A percentile compares a stretch with the other conserved stretches of the same genome.
Conservation (phyloP, 2,888 invertebrate genomes). For the Amphimallon solstitiale region DNA sequence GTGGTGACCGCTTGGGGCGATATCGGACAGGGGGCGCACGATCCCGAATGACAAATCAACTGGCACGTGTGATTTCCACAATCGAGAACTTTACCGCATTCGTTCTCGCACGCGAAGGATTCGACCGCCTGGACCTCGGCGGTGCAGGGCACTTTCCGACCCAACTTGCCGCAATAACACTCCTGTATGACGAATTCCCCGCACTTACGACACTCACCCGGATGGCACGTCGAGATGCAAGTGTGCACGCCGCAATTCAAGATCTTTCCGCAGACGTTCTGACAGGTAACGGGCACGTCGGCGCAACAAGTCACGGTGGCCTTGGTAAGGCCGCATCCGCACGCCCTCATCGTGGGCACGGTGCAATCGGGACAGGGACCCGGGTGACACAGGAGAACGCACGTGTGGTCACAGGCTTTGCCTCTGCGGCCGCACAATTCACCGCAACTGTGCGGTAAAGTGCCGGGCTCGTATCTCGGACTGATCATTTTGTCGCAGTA, state of each 20-base stretch:
- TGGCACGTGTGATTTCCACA: conserved; percentile 80
- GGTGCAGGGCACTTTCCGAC: conserved; percentile 72
- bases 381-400: conserved; percentile 89
- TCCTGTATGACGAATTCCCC: conserved; percentile 72
- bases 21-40: conserved; percentile 73
- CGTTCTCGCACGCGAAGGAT: conserved; percentile 70
- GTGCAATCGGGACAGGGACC: conserved; percentile 94
- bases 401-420: conserved; percentile 71
- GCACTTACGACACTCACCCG: conserved; percentile 81
- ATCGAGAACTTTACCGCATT: conserved; percentile 69
- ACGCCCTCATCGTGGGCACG: conserved; percentile 76
- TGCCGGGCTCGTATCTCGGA: conserved; percentile 80
- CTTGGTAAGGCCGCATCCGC: conserved; percentile 81
- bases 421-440: conserved; percentile 77
- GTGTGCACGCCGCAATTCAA: conserved; percentile 82
- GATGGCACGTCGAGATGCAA: conserved; percentile 82
- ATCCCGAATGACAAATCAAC: conserved; percentile 74
- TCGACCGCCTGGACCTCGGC: conserved; percentile 60
- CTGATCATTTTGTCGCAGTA: conserved; percentile 86
- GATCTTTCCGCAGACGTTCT: conserved; percentile 74
- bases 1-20: conserved; percentile 71
- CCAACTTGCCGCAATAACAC: conserved; percentile 77
- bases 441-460: conserved; percentile 92
- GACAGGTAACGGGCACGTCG: conserved; percentile 78
- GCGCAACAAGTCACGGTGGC: conserved; percentile 78